Evolutionary conservation across 2,888 invertebrate species (phyloP).

Genomic region (Hyalella azteca): DNA sequence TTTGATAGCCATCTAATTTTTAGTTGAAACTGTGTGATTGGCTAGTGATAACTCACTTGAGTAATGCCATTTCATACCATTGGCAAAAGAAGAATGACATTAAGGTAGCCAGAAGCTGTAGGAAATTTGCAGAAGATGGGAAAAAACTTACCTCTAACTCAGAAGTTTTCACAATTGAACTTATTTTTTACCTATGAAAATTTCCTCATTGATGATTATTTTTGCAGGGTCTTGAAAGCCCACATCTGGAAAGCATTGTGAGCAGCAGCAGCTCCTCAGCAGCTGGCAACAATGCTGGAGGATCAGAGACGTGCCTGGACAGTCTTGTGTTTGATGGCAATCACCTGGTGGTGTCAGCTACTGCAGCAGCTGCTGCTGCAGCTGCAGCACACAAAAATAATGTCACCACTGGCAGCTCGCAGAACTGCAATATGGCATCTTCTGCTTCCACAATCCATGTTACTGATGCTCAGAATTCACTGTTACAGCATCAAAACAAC

Average conservation of each 20-base stretch:
- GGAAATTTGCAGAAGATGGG: too few species aligned
- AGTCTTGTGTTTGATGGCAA: constrained; percentile 55
- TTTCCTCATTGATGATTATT: constrained; percentile 6
- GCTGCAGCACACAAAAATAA: constrained; percentile 27
- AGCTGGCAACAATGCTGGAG: constrained; percentile 53
- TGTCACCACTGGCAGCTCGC: neutral
- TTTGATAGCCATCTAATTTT: too few species aligned
- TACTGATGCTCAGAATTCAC: neutral
- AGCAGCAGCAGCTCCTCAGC: constrained; percentile 46
- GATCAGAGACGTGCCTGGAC: constrained; percentile 45
- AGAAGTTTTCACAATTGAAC: neutral
- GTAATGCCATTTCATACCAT: too few species aligned
- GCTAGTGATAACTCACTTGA: too few species aligned
- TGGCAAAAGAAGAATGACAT: too few species aligned
- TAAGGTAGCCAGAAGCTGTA: too few species aligned
- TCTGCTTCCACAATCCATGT: constrained; percentile 4
- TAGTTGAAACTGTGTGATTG: too few species aligned
- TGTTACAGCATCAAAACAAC: constrained; percentile 21
- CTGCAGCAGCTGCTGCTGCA: constrained; percentile 42
- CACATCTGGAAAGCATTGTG: constrained; percentile 55
- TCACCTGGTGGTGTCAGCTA: constrained; percentile 26
- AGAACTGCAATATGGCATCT: neutral
- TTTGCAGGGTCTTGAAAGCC: constrained; percentile 55
- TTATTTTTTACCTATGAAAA: neutral
- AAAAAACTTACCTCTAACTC: too few species aligned